These are phyloP conservation scores for Gymnosoma rotundatum DNA, from an alignment of 2,888 invertebrate genomes.

Conservation along the genomic window DNA sequence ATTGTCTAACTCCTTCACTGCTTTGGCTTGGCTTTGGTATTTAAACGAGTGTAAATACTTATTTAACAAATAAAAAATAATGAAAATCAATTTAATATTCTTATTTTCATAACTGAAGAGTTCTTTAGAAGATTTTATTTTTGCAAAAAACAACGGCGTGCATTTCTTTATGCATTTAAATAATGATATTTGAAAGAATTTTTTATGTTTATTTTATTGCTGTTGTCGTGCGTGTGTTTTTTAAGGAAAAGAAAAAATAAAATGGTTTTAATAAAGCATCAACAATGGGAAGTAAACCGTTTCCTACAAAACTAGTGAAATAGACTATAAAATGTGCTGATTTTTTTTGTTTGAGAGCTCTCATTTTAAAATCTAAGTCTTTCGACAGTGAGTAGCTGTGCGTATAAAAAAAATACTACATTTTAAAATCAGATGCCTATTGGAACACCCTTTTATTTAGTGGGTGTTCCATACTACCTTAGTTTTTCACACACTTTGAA, in stretches of 20 bases:
- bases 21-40: slow-evolving; percentile 1
- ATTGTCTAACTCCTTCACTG: background rate
- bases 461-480: too few relatives aligned
- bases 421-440: too few relatives aligned
- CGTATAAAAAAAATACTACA: too few relatives aligned
- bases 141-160: background rate
- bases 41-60: slow-evolving; percentile 15
- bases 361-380: too few relatives aligned
- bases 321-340: too few relatives aligned
- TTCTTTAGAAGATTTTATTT: slow-evolving; percentile 11
- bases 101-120: background rate
- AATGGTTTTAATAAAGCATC: slow-evolving; percentile 23
- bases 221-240: background rate
- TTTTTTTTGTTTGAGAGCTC: too few relatives aligned
- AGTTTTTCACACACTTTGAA: too few relatives aligned
- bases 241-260: slow-evolving; percentile 7
- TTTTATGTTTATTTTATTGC: background rate
- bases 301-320: slow-evolving; percentile 11
- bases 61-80: slow-evolving; percentile 1
- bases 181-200: background rate
- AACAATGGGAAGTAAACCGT: slow-evolving; percentile 22
- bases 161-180: background rate
- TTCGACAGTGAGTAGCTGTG: too few relatives aligned
- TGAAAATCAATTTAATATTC: slow-evolving; percentile 6
- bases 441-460: too few relatives aligned